Evolutionary conservation across 2,113 vertebrate species (phyloP), one percentile per base, ranked within the genome.

Genomic region (Alethe diademata): DNA sequence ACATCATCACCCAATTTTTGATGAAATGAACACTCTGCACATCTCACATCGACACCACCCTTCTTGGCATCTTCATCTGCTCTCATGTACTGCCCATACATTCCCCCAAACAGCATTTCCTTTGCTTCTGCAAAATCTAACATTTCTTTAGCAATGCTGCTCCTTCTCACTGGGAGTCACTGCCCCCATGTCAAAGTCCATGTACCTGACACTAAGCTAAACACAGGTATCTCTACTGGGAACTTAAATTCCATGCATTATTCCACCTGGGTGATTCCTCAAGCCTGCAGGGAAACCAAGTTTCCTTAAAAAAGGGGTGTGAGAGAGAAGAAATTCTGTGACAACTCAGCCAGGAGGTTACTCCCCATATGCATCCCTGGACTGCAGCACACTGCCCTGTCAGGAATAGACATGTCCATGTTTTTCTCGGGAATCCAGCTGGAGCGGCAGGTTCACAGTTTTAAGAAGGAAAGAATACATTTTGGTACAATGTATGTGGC

Each of bases 31-130:
- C 7, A 74, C 19, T 12, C 26, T 82, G 20, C 38, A 35, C 3
- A 18, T n/a, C 43, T 38, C 29, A 76, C 45, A 51, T 2, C 5
- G 38, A 47, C 19, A 47, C 0, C 0, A 67, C 16, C 29, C n/a
- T 81, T 65, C 38, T 71, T 72, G 38, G 29, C 47, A 40, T 58
- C 43, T 51, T 43, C 38, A 64, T 38, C 28, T 3, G 1, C 54
- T 57, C 43, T 61, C 47, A 48, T 0, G 0, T 26, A 50, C 56
- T 22, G 53, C 40, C 43, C 23, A 67, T n/a, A 36, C 4, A 8
- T 4, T 9, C 9, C 16, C 12, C 38, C 25, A 23, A 5, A 6
- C 12, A 45, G 22, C 9, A n/a, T 3, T 51, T 71, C 43, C 43
- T 62, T 25, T 60, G 25, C 54, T 75, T 50, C 60, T 43, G 25